Base-by-base conservation (phyloP, 2,113 vertebrate genomes). In the Bubalus kerabau region DNA sequence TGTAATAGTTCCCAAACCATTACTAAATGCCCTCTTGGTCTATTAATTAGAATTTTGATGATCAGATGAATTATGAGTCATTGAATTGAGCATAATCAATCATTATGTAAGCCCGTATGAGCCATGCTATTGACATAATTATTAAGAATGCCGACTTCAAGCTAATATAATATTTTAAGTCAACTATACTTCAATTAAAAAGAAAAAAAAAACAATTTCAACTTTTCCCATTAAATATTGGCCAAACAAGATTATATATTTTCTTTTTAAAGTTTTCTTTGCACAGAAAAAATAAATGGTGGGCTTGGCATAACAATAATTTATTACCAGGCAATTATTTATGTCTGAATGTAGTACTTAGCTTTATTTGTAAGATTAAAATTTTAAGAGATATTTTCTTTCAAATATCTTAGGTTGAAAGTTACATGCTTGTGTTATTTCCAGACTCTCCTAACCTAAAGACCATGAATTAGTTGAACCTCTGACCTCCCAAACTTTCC, bases 41-140 rank as follows among this genome's bases (percentile, higher is more conserved):
- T 94, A 67, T 64, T 85, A 85, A 81, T 94, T 95, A 91, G n/a
- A 95, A 94, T 85, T 88, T 86, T 86, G 7, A 89, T 54, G 56
- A 71, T 94, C 24, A 56, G 21, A 94, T 92, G 12, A 87, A 78
- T 71, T 78, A 1, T 19, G 26, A 94, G 80, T 95, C 24, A 93
- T 54, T 96, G 81, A 89, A 74, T 23, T 95, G 52, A 85, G 17
- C 8, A 82, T 90, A 84, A 78, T 84, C 90, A 21, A 78, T 82
- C 17, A 80, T 85, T 30, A 92, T 30, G 30, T 43, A 97, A 92
- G 23, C 2, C 30, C 78, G 28, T 87, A 88, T 90, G 64, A 96
- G 80, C 26, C 19, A 90, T 11, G 19, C 5, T 17, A 52, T 56
- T 93, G 67, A 97, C 43, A 15, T 7, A 86, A 90, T 90, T 83